These are phyloP conservation scores for Aphelocoma californica DNA, from an alignment of 2,797 vertebrate genomes.

Conservation along the genomic window DNA sequence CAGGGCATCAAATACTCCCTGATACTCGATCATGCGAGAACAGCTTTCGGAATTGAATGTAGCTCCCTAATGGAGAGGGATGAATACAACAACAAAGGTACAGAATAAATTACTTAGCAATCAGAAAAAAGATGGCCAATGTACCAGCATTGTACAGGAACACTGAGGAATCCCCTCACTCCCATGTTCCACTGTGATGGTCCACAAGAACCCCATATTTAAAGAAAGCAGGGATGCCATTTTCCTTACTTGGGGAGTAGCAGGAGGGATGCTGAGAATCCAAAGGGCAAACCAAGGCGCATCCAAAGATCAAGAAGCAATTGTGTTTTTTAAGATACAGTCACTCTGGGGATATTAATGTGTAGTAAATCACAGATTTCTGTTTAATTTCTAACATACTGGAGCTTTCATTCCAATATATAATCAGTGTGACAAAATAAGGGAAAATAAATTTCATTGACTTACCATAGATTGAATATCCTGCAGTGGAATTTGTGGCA, in stretches of 20 bases:
- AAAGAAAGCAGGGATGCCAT: background rate
- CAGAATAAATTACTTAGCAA: background rate
- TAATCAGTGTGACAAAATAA: background rate
- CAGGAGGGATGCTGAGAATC: background rate
- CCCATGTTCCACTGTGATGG: rapidly evolving
- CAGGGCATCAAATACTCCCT: background rate
- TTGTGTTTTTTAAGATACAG: background rate
- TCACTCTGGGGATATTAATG: background rate
- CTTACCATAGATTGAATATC: conserved; percentile 95
- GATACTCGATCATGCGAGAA: background rate
- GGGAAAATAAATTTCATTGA: background rate
- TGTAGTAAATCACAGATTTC: background rate
- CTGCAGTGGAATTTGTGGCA: conserved; percentile 91
- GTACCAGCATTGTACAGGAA: background rate
- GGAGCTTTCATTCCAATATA: background rate
- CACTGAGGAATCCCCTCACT: background rate
- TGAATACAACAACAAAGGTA: background rate
- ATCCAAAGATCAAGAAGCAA: background rate
- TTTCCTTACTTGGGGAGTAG: background rate
- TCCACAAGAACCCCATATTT: background rate
- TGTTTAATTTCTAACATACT: background rate
- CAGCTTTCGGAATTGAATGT: background rate
- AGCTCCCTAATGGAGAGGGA: background rate
- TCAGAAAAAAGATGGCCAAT: background rate
- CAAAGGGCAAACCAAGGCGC: background rate